Evolutionary conservation across 2,797 vertebrate genomes (phyloP).

Genomic region (Moxostoma hubbsi): DNA sequence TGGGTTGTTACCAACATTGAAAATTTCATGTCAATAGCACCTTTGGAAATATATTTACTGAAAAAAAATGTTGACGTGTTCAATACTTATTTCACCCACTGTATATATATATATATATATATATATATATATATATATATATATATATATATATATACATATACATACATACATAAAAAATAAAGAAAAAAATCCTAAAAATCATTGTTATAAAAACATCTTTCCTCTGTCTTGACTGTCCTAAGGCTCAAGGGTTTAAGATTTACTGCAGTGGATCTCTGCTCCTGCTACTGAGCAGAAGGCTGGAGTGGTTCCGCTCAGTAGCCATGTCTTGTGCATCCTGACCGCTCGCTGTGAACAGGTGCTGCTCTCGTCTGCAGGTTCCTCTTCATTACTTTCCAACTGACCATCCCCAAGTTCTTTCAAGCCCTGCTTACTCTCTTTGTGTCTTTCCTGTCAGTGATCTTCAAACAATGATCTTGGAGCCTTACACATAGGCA

Average conservation of each 20-base stretch:
- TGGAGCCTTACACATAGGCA: too few species aligned
- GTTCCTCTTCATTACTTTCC: conserved; percentile 50
- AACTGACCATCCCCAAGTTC: conserved; percentile 12
- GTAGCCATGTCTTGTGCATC: conserved; percentile 25
- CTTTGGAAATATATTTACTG: too few species aligned
- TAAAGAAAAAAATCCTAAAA: neutral
- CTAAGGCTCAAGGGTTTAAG: too few species aligned
- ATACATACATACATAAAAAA: too few species aligned
- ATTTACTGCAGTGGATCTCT: neutral
- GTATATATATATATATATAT: too few species aligned
- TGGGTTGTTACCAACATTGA: too few species aligned
- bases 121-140: too few species aligned
- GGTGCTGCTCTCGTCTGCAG: conserved; percentile 52
- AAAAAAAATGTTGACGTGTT: too few species aligned
- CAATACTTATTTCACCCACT: too few species aligned
- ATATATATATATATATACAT: too few species aligned
- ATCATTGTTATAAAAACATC: neutral
- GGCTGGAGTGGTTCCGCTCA: neutral
- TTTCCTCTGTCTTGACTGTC: neutral
- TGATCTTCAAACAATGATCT: neutral
- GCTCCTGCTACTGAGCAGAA: neutral
- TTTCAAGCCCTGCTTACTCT: too few species aligned
- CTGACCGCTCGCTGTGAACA: conserved; percentile 44
- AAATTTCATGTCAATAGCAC: too few species aligned
- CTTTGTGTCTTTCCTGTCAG: neutral